These are phyloP conservation scores for Drosophila kokeensis DNA, from an alignment of 2,888 invertebrate species.

Conservation along the genomic window DNA sequence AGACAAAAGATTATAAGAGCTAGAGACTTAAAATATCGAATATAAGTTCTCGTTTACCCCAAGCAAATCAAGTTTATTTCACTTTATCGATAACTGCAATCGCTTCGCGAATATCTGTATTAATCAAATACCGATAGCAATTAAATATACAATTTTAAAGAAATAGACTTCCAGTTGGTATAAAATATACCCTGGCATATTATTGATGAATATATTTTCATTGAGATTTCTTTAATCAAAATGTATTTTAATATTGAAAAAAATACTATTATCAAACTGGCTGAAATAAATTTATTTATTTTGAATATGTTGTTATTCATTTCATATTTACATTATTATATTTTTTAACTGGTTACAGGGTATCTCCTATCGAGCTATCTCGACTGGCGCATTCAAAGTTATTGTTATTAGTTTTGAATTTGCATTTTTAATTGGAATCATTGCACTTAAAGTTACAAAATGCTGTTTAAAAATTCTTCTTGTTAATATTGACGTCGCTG, in stretches of 20 bases:
- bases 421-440: background rate
- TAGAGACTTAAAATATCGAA: background rate
- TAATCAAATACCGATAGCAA: no score
- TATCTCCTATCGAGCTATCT: background rate
- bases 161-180: no score
- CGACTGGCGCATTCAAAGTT: background rate
- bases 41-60: background rate
- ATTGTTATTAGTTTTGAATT: background rate
- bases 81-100: background rate
- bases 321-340: background rate
- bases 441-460: background rate
- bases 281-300: background rate
- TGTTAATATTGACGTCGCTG: constrained; percentile 53
- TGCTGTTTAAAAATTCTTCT: constrained; percentile 1
- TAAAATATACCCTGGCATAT: no score
- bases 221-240: no score
- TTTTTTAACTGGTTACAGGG: background rate
- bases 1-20: background rate
- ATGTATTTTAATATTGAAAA: no score
- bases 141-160: no score
- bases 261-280: background rate
- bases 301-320: background rate
- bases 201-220: no score
- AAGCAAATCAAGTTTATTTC: background rate
- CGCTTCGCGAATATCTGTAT: no score